Percentiles rank a stretch among this genome's conserved stretches.
Evolutionary conservation across 2,888 invertebrate genomes (phyloP).

Genomic region (Electrophaes corylata): DNA sequence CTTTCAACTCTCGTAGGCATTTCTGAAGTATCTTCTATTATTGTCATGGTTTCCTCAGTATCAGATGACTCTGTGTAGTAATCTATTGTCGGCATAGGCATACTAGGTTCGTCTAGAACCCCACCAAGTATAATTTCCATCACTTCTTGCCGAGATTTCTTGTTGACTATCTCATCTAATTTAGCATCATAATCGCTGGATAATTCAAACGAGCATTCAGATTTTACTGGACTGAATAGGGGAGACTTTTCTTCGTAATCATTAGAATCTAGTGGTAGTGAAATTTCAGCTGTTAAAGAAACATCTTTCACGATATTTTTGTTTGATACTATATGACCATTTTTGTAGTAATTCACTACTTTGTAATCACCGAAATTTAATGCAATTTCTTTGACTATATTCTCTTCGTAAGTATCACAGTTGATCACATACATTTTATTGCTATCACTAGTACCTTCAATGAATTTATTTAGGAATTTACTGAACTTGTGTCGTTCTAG

Average conservation of each 20-base stretch:
- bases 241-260: conserved; percentile 38
- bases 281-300: conserved; percentile 62
- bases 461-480: conserved; percentile 58
- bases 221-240: conserved; percentile 73
- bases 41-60: conserved; percentile 33
- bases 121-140: conserved; percentile 81
- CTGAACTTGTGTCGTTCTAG: conserved; percentile 60
- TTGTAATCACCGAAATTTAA: conserved; percentile 61
- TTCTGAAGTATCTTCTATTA: conserved; percentile 10
- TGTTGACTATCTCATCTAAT: conserved; percentile 75
- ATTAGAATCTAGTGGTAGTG: conserved; percentile 58
- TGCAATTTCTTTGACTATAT: conserved; percentile 62
- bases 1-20: neutral
- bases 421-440: conserved; percentile 70
- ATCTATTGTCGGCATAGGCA: conserved; percentile 67
- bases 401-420: conserved; percentile 71
- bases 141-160: conserved; percentile 74
- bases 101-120: conserved; percentile 55
- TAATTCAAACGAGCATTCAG: conserved; percentile 75
- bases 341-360: conserved; percentile 69
- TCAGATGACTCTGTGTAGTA: conserved; percentile 63
- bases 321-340: conserved; percentile 63
- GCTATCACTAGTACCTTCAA: conserved; percentile 41
- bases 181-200: conserved; percentile 74
- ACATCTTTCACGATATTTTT: conserved; percentile 66